Evolutionary conservation across 35 echinoderm and acorn worm genomes (phyloP).

Genomic region (Holothuria glaberrima): DNA sequence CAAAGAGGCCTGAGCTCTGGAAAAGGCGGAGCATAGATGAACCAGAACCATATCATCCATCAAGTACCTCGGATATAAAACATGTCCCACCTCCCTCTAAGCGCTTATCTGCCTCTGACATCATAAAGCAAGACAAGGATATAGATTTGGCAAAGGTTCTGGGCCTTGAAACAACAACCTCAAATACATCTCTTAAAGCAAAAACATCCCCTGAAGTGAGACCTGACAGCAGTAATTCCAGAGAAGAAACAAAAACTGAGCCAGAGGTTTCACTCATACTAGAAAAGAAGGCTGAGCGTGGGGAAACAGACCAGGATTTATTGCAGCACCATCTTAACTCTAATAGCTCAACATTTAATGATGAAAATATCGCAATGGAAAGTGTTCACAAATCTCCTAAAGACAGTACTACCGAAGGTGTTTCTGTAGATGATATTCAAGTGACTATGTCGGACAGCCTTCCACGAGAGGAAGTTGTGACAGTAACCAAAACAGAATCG

Average conservation of each 20-base stretch:
- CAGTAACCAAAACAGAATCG: neutral
- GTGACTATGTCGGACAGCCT: constrained; percentile 36
- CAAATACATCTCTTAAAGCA: neutral
- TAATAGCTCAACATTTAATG: neutral
- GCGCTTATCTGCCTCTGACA: constrained; percentile 41
- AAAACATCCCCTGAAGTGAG: neutral
- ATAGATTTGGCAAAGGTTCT: constrained; percentile 20
- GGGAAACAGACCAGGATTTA: too few relatives aligned
- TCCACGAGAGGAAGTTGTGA: constrained; percentile 28
- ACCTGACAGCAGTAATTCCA: neutral
- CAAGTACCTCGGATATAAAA: neutral
- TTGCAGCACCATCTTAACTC: too few relatives aligned
- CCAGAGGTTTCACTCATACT: constrained; percentile 3
- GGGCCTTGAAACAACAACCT: neutral
- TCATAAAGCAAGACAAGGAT: constrained; percentile 41
- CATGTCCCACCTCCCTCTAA: constrained; percentile 22
- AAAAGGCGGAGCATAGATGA: constrained; percentile 42
- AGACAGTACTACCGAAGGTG: constrained; percentile 27
- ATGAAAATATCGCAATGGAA: neutral
- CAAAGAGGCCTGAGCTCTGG: constrained; percentile 6
- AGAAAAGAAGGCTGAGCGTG: too few relatives aligned
- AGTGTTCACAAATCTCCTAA: neutral
- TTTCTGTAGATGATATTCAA: constrained; percentile 22
- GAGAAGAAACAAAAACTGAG: neutral
- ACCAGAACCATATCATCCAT: constrained; percentile 8